A percentile compares a stretch with the other conserved stretches of the same genome.
Conservation (phyloP, 2,113 vertebrate species). For the Dasyornis broadbenti region DNA sequence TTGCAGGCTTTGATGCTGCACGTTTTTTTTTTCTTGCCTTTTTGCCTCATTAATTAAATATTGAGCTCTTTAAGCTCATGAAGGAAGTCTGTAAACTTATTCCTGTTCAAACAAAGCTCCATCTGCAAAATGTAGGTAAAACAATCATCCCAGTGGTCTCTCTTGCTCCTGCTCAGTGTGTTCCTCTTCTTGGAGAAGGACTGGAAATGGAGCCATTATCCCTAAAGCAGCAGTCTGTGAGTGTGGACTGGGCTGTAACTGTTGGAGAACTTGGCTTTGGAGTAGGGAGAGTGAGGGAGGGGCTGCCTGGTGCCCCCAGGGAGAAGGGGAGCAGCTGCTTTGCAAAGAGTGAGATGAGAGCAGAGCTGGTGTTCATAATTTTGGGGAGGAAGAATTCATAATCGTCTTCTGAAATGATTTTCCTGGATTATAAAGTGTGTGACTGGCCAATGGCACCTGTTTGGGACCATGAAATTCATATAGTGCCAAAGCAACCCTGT, state of each 20-base stretch:
- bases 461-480: fast-evolving
- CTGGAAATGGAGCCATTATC: background rate
- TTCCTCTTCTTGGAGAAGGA: background rate
- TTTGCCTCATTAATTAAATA: background rate
- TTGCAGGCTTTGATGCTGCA: background rate
- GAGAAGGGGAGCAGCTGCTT: background rate
- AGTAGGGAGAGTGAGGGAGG: fast-evolving
- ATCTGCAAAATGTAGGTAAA: fast-evolving
- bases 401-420: background rate
- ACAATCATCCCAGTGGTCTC: fast-evolving
- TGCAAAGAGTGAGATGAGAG: background rate
- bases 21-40: background rate
- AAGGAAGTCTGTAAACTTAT: background rate
- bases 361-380: background rate
- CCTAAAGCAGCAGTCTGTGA: background rate
- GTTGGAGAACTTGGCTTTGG: background rate
- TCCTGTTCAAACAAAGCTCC: background rate
- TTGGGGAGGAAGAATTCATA: background rate
- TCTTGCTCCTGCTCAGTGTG: fast-evolving
- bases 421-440: fast-evolving
- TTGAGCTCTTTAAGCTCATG: background rate
- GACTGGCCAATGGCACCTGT: fast-evolving
- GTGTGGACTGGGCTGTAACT: fast-evolving
- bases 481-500: fast-evolving
- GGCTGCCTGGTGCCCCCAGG: background rate